Evolutionary conservation across 2,113 vertebrate species (phyloP), one percentile per base, ranked within the genome.

Genomic region (Oreochromis spilurus): DNA sequence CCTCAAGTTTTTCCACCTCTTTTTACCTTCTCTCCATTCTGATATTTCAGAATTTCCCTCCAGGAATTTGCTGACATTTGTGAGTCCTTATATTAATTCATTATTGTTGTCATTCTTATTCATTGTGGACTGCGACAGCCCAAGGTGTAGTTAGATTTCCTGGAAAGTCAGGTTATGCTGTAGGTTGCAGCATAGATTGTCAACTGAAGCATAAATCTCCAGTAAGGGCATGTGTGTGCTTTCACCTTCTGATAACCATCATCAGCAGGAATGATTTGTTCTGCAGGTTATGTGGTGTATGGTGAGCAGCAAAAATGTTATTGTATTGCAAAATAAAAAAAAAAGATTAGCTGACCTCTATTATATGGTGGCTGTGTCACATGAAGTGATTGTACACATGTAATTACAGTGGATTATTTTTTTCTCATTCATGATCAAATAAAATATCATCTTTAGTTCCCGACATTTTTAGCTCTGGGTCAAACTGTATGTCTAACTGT

Each of bases 181-280:
- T 60, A 60, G 26, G 31, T 60, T 17, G 57, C 26, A 31, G 57
- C 57, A 10, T 60, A 31, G 55, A 31, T 16, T 29, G 26, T 29
- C 24, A 29, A 57, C 13, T 58, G 55, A 29, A 60, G 57, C 57
- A 58, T 58, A 31, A 16, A 31, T 31, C 55, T 58, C 26, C 55
- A 58, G 55, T 58, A 58, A 16, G 13, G 58, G 3, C 16, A 11
- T 0, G 17, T 62, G 4, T 40, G 21, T 67, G 36, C 34, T 21
- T 67, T 40, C 19, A 67, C 19, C 4, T 67, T 10, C 12, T 13
- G 31, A 19, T 7, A 19, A 2, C 34, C 7, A 0, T 40, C 36
- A 0, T 21, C 13, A 10, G 36, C 12, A 5, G 38, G 38, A 72
- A 72, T 10, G 0, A 72, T 26, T 45, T 10, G 38, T 16, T 45